A percentile compares a stretch with the other conserved stretches of the same genome.
Evolutionary conservation across 2,888 invertebrate genomes (phyloP).

Genomic region (Elegia similella): DNA sequence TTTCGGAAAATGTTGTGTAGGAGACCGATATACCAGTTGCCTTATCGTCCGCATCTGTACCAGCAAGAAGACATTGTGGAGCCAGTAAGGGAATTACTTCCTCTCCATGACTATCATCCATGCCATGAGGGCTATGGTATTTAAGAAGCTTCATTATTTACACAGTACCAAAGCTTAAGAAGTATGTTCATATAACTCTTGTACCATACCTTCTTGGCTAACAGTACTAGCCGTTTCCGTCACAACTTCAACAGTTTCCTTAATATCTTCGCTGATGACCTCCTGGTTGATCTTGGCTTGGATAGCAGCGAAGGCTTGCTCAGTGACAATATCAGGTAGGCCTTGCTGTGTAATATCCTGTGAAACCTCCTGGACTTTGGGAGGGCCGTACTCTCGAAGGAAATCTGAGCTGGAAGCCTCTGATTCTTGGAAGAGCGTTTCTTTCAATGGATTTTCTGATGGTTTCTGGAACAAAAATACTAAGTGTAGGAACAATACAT

Average conservation of each 20-base stretch:
- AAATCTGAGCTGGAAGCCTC: constrained; percentile 74
- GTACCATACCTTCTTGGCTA: constrained; percentile 19
- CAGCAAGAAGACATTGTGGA: too few species aligned
- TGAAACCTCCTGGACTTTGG: constrained; percentile 51
- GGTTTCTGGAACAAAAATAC: constrained; percentile 55
- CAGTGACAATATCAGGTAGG: constrained; percentile 55
- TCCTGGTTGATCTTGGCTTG: constrained; percentile 31
- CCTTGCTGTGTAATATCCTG: constrained; percentile 51
- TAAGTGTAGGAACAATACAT: too few species aligned
- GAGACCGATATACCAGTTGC: too few species aligned
- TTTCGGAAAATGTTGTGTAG: too few species aligned
- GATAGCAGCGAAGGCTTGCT: constrained; percentile 48
- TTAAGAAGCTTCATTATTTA: too few species aligned
- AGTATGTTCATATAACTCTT: too few species aligned
- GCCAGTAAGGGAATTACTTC: too few species aligned
- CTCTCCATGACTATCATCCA: too few species aligned
- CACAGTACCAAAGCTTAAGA: too few species aligned
- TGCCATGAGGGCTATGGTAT: too few species aligned
- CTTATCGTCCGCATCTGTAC: too few species aligned
- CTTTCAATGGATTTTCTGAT: constrained; percentile 61
- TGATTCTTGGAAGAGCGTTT: constrained; percentile 58
- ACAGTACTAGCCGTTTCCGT: constrained; percentile 22
- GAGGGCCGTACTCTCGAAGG: constrained; percentile 74
- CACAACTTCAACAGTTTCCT: constrained; percentile 25
- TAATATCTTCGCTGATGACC: constrained; percentile 21